Base-by-base conservation (phyloP, 2,888 invertebrate genomes). In the Anaspis maculata region DNA sequence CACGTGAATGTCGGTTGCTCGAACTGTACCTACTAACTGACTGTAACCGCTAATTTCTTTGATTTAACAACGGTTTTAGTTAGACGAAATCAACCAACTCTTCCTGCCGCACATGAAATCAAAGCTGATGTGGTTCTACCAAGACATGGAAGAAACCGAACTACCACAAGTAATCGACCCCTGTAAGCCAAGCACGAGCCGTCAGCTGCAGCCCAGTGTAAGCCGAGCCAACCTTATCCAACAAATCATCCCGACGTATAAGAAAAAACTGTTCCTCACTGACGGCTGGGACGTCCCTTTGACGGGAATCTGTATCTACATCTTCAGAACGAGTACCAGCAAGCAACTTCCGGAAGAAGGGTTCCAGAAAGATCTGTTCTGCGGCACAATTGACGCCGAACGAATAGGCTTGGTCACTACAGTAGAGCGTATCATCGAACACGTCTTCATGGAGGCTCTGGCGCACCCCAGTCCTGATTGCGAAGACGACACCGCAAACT, bases 321-420 rank as follows among this genome's bases (percentile, higher is more conserved):
- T 89, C 72, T 84, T 87, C 58, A 74, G 90, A 45, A 81, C 88
- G 27, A 87, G 80, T 57, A 83, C 80, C 23, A 76, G 79, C 42
- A 89, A 89, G 54, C 87, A 88, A 59, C 64, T 91, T 45, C 89
- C 89, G 0, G 90, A 90, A 61, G 90, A 91, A 67, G 89, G 89
- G n/a, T 90, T 90, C 54, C 89, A 89, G 61, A 89, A 88, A 68
- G 67, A 67, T 47, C 44, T 67, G 3, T 86, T 79, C 53, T 89
- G 88, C 45, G 89, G 89, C 2, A 74, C 88, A 10, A 74, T 91
- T 21, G 86, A 89, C 55, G 80, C 82, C 0, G 73, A 75, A 38
- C 77, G 79, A 50, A 79, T 88, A 24, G 87, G 87, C 0, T 69
- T 94, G 43, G 83, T 94, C 37, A 83, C 88, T 2, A 84, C 88